These are phyloP conservation scores for Vesta saturnalis DNA, from an alignment of 2,888 invertebrate species.

Conservation along the genomic window DNA sequence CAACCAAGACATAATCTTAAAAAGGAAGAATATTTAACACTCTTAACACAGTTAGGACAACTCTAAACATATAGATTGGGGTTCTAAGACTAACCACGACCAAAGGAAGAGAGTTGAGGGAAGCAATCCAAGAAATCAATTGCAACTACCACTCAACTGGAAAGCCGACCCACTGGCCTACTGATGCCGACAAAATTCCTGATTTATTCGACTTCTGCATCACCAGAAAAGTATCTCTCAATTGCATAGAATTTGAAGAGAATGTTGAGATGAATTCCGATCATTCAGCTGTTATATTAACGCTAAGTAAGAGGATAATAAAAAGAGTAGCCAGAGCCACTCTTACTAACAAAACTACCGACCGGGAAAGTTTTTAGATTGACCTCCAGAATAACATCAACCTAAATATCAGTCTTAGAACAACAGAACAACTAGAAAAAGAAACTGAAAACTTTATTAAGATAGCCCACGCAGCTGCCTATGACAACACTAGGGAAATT, in stretches of 20 bases:
- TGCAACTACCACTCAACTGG: no score
- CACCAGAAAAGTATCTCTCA: constrained; percentile 10
- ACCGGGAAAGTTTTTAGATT: no score
- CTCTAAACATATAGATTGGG: constrained; percentile 37
- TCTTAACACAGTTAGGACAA: background rate
- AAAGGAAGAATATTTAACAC: no score
- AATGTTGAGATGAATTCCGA: constrained; percentile 21
- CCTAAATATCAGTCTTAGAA: no score
- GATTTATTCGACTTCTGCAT: constrained; percentile 21
- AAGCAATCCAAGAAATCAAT: constrained; percentile 18
- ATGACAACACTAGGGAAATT: no score
- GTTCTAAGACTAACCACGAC: constrained; percentile 25
- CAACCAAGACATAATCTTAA: background rate
- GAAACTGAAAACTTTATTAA: constrained; percentile 1
- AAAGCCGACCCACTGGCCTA: constrained; percentile 45
- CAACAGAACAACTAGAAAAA: no score
- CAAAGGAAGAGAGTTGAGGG: constrained; percentile 20
- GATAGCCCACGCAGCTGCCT: background rate
- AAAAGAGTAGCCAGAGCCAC: no score
- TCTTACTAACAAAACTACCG: no score
- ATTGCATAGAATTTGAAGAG: constrained; percentile 2
- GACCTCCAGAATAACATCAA: no score
- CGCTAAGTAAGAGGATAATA: background rate
- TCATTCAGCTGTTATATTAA: background rate
- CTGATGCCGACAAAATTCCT: constrained; percentile 34